Evolutionary conservation across 2,113 vertebrate genomes (phyloP), one percentile per base, ranked within the genome.

Genomic region (Sporophila hypoxantha): DNA sequence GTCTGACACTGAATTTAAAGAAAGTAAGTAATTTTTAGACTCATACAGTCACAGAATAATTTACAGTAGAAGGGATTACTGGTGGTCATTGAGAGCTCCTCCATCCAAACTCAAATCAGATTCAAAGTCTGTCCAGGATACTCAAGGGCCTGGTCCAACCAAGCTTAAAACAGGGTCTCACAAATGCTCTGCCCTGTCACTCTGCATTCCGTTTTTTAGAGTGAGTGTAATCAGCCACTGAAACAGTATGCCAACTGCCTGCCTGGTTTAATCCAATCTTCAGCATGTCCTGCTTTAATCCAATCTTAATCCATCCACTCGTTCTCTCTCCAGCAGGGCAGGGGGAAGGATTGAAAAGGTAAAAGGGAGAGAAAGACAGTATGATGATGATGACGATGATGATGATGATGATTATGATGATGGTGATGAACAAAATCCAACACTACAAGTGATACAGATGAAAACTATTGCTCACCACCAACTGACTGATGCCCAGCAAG

Each of bases 291-390:
- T 55, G 32, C 32, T 22, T 56, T 56, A 22, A 57, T 57, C 55
- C n/a, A 37, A 6, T 59, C 57, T 26, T 59, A 26, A 37, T 59
- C 5, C 53, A 46, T 57, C 17, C 0, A 0, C 46, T 61, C 0
- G 0, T 50, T 65, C 12, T 13, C 29, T 50, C 36, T 32, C 6
- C 13, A 42, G 30, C 3, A 3, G 57, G 29, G 17, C 21, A 17
- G 30, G 62, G 22, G 15, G 12, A 18, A 79, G 39, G 0, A 0
- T 37, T 9, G 3, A 29, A 71, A 81, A 12, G 4, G 30, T 52
- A n/a, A 53, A 47, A 68, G 71, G n/a, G 49, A 73, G 59, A 61
- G 59, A 66, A 57, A 82, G 39, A n/a, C 13, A 78, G 6, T 50
- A 8, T 42, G 34, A 25, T 9, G 10, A 17, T 32, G n/a, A n/a